Percentiles rank a stretch among this genome's conserved stretches.
These are phyloP conservation scores for Magallana ariakensis DNA, from an alignment of 1,140 invertebrate genomes.

Conservation along the genomic window DNA sequence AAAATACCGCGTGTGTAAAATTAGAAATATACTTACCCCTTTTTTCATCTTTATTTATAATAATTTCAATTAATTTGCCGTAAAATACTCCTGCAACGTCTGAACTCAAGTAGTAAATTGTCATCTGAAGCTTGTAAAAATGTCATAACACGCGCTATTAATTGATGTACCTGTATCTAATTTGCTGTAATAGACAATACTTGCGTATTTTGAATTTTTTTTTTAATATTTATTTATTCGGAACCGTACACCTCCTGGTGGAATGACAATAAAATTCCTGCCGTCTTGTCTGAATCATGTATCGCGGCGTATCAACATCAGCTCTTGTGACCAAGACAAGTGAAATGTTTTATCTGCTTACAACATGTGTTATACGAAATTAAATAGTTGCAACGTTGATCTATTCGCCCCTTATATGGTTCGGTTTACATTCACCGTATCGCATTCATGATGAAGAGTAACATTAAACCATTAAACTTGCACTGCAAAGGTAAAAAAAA, in stretches of 20 bases:
- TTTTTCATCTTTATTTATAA: too few relatives aligned
- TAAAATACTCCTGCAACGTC: too few relatives aligned
- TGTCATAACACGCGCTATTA: too few relatives aligned
- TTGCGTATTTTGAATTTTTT: not conserved
- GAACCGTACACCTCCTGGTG: not conserved
- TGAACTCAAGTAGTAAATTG: too few relatives aligned
- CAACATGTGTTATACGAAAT: conserved; percentile 20
- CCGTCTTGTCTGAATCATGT: not conserved
- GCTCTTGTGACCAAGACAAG: not conserved
- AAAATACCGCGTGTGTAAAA: too few relatives aligned
- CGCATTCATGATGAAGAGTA: not conserved
- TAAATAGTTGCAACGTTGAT: not conserved
- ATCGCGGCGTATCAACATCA: not conserved
- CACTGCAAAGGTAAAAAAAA: not conserved
- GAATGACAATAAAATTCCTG: not conserved
- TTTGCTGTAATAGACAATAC: not conserved
- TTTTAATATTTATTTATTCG: not conserved
- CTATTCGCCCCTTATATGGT: not conserved
- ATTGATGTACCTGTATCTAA: too few relatives aligned
- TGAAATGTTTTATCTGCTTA: not conserved
- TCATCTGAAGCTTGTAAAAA: too few relatives aligned
- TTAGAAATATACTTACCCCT: too few relatives aligned
- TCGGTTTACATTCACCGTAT: conserved; percentile 4
- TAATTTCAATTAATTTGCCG: too few relatives aligned
- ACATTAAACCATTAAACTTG: not conserved